Evolutionary conservation across 2,888 invertebrate genomes (phyloP).

Genomic region (Microdon myrmicae): DNA sequence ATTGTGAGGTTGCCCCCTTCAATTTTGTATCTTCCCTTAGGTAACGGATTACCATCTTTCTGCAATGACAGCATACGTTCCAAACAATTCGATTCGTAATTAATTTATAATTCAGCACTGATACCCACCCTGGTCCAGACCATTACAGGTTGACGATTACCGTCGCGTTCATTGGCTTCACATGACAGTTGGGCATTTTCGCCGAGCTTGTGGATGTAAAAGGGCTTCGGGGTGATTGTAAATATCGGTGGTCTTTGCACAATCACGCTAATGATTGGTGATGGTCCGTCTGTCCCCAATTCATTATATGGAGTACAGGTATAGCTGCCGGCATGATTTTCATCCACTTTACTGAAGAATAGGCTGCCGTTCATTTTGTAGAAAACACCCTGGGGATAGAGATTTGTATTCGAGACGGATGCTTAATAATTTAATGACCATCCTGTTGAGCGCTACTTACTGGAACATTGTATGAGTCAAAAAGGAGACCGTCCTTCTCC

Average conservation of each 20-base stretch:
- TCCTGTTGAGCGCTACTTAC: slow-evolving; percentile 50
- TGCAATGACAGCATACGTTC: slow-evolving; percentile 60
- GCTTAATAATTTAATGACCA: background rate
- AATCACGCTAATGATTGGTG: slow-evolving; percentile 83
- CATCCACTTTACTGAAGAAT: slow-evolving; percentile 84
- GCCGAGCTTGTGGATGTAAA: slow-evolving; percentile 85
- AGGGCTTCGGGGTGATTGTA: slow-evolving; percentile 80
- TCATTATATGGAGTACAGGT: slow-evolving; percentile 92
- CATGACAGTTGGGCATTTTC: slow-evolving; percentile 86
- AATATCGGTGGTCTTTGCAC: slow-evolving; percentile 89
- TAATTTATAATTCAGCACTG: slow-evolving; percentile 32
- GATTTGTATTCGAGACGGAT: background rate
- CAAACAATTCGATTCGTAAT: slow-evolving; percentile 30
- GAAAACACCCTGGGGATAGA: slow-evolving; percentile 73
- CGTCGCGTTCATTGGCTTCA: slow-evolving; percentile 77
- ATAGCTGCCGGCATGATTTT: slow-evolving; percentile 87
- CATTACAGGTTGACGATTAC: slow-evolving; percentile 73
- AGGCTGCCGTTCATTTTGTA: slow-evolving; percentile 86
- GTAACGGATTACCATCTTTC: slow-evolving; percentile 80
- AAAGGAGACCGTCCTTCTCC: slow-evolving; percentile 92
- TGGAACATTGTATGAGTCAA: slow-evolving; percentile 88
- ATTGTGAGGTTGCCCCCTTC: slow-evolving; percentile 86
- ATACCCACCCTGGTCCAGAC: slow-evolving; percentile 75
- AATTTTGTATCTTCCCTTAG: slow-evolving; percentile 74
- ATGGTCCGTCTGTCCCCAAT: slow-evolving; percentile 86